Evolutionary conservation across 2,797 vertebrate species (phyloP), one percentile per base, ranked within the genome.

Genomic region (Molossus alvarezi): DNA sequence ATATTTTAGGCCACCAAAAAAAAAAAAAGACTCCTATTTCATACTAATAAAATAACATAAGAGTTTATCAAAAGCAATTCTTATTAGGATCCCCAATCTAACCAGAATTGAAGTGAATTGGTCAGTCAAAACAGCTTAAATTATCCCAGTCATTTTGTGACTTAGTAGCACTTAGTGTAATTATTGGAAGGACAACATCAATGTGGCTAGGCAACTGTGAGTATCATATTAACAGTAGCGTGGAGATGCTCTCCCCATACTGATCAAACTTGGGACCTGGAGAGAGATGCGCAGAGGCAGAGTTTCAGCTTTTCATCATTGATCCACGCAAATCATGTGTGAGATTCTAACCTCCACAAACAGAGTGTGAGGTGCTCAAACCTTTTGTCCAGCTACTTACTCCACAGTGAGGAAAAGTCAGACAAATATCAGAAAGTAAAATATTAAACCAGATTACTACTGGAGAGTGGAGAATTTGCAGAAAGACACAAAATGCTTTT

Each of bases 401-500:
- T 51, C 37, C 29, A 91, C 20, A 71, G 3, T 55, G n/a, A 73
- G 20, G 88, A 91, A 88, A 72, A 17, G 69, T 76, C 17, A 64
- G 25, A 41, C 14, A 4, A 81, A 80, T 37, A 2, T 87, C 71
- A 69, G 58, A 75, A 20, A 75, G 55, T 79, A 9, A 29, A 89
- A 90, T 58, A 33, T 73, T 65, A 69, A 92, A 29, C 57, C 64
- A 65, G 21, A 8, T 33, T 58, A 21, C 9, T 48, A 15, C 12
- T 48, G 9, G 21, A 86, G 17, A 72, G 37, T 51, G 48, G 41
- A 64, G 2, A 13, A 80, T 71, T 80, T 6, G 1, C 9, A 14
- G 57, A 55, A 92, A 95, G 17, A 48, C 48, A n/a, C 11, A 86
- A 91, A 73, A 48, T 53, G 8, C 5, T 73, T 75, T 88, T n/a